phyloP scores from a whole-genome alignment of 2,888 invertebrate genomes.

The Synergus laeviventris region DNA sequence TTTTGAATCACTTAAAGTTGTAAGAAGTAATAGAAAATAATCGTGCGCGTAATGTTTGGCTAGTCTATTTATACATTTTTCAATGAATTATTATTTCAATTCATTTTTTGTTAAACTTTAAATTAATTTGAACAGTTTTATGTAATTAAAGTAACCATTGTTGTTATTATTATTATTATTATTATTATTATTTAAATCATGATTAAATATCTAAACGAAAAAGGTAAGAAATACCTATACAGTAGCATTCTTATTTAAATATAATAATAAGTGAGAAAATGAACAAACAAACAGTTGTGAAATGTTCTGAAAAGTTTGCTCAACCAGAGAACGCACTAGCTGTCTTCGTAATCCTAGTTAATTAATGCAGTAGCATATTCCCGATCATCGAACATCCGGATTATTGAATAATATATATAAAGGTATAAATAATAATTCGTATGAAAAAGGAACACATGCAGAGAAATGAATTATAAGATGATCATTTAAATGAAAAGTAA shows the following conservation, averaged over 20 bases:
- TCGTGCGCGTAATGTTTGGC: too few relatives aligned
- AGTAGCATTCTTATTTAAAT: not conserved
- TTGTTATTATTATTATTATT: too few relatives aligned
- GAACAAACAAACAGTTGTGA: not conserved
- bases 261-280: not conserved
- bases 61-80: too few relatives aligned
- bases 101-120: too few relatives aligned
- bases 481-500: not conserved
- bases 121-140: too few relatives aligned
- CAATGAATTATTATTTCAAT: too few relatives aligned
- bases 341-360: not conserved
- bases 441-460: not conserved
- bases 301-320: not conserved
- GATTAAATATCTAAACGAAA: not conserved
- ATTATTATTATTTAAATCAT: not conserved
- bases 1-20: too few relatives aligned
- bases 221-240: not conserved
- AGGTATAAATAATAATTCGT: not conserved
- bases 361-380: constrained; percentile 1
- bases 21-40: too few relatives aligned
- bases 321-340: not conserved
- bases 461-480: not conserved
- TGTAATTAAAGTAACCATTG: too few relatives aligned
- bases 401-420: not conserved
- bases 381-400: not conserved